These are phyloP conservation scores for Salminus brasiliensis DNA, from an alignment of 2,113 vertebrate species.

Conservation along the genomic window DNA sequence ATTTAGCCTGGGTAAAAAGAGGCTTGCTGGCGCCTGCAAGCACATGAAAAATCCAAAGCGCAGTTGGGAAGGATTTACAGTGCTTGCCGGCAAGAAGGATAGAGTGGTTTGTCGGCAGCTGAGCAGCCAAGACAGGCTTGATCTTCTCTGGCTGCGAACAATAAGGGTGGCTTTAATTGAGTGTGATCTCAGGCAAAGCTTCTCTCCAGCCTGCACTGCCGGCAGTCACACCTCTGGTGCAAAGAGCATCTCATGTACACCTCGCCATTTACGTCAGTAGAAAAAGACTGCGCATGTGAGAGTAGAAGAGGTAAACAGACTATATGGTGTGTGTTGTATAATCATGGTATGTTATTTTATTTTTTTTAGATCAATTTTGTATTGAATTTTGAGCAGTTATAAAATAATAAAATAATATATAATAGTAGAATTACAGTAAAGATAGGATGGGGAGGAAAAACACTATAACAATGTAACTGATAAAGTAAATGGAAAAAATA, in stretches of 20 bases:
- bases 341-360: background rate
- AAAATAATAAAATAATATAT: too few relatives aligned
- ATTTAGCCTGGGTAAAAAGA: background rate
- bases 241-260: too few relatives aligned
- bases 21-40: background rate
- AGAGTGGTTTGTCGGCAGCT: too few relatives aligned
- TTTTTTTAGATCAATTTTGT: too few relatives aligned
- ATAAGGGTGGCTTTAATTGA: background rate
- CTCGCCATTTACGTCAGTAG: background rate
- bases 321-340: too few relatives aligned
- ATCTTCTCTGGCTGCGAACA: background rate
- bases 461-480: too few relatives aligned
- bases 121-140: background rate
- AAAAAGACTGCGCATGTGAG: background rate
- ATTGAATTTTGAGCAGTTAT: too few relatives aligned
- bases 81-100: background rate
- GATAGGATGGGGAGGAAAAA: too few relatives aligned
- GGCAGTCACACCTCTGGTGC: too few relatives aligned
- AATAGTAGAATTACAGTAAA: too few relatives aligned
- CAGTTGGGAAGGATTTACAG: background rate
- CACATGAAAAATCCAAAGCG: background rate
- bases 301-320: too few relatives aligned
- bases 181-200: background rate
- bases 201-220: background rate
- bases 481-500: too few relatives aligned